Evolutionary conservation across 2,113 vertebrate genomes (phyloP), one percentile per base, ranked within the genome.

Genomic region (Oceanites oceanicus): DNA sequence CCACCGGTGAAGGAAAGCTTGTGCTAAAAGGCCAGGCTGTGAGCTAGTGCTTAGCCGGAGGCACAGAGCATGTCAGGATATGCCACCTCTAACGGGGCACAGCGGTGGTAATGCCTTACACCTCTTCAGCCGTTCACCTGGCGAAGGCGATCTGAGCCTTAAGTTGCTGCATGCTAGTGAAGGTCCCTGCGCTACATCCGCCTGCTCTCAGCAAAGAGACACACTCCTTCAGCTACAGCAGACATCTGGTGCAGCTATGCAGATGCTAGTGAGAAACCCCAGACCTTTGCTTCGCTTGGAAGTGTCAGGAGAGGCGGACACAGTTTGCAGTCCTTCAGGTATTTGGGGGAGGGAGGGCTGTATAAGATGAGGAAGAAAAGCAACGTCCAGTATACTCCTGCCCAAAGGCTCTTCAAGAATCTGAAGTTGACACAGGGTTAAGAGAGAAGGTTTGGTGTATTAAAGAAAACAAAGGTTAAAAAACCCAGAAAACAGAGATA

Each of bases 61-160:
- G 29, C 55, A 13, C 23, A 22, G 42, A 73, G 81, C 0, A 0
- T 66, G 52, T 50, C 70, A 45, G 44, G 71, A n/a, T 16, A 2
- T 8, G 13, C 70, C 12, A 29, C 22, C 27, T 50, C 71, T 61
- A 16, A 27, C 0, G 0, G 38, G 72, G 15, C 59, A 70, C 38
- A 62, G 71, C 10, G 2, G 25, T 30, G 68, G 32, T 18, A 50
- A 71, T 65, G 59, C 59, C 59, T 90, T 66, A 52, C 13, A 38
- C 40, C 45, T 10, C 63, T 80, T 56, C 40, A 79, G 50, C 50
- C 0, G 0, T n/a, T 92, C 6, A 6, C 52, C 65, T 65, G 58
- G 29, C 2, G 2, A 74, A 78, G 38, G 80, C 1, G 2, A 95
- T n/a, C 50, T 30, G 79, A 83, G 67, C 53, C 62, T 55, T 20